phyloP scores from a whole-genome alignment of 2,113 vertebrate genomes.

The Hemiscyllium ocellatum region DNA sequence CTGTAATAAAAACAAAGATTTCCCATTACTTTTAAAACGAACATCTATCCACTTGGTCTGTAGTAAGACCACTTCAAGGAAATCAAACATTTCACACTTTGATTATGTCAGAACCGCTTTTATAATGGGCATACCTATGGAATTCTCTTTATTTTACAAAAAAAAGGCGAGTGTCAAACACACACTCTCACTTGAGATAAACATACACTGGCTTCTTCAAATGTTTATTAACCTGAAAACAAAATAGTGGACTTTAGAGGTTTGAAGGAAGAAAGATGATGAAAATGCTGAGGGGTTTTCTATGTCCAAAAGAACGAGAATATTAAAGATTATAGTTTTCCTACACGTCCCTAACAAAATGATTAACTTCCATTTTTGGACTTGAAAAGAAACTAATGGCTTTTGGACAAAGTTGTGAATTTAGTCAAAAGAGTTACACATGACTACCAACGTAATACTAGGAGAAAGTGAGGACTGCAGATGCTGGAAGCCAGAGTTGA shows the following conservation, averaged over 20 bases:
- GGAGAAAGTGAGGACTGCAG: no score
- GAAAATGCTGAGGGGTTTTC: neutral
- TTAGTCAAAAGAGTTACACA: neutral
- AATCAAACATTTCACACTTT: neutral
- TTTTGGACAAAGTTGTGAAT: neutral
- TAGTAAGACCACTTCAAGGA: neutral
- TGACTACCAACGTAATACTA: neutral
- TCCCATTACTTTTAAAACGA: neutral
- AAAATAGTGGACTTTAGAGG: neutral
- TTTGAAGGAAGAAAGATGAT: neutral
- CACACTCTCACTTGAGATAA: neutral
- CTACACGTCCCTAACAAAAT: neutral
- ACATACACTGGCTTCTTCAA: neutral
- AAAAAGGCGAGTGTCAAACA: neutral
- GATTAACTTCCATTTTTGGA: neutral
- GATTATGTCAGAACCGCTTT: neutral
- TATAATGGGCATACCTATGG: neutral
- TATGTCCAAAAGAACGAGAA: neutral
- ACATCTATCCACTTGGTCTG: neutral
- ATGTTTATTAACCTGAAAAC: neutral
- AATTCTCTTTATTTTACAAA: neutral
- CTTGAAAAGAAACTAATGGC: neutral
- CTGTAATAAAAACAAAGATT: neutral
- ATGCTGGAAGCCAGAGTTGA: no score
- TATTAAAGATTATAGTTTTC: neutral